Evolutionary conservation across 2,797 vertebrate species (phyloP).

Genomic region (Chrosomus eos): DNA sequence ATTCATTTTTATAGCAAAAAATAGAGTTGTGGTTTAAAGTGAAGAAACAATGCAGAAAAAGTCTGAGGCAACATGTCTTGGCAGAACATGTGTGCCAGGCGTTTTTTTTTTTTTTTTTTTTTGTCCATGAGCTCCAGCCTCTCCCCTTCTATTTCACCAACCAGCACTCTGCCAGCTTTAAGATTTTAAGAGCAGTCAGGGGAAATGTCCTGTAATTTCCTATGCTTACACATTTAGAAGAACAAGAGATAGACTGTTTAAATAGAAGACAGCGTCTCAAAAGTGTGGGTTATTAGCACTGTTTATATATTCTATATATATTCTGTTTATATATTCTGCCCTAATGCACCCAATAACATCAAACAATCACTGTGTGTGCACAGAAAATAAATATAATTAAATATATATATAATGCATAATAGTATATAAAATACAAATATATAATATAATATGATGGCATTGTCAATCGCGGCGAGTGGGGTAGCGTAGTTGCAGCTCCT

Average conservation of each 20-base stretch:
- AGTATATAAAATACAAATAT: too few relatives aligned
- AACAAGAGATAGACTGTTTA: not conserved
- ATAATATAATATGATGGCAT: too few relatives aligned
- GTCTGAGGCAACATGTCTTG: slow-evolving; percentile 33
- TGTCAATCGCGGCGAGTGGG: too few relatives aligned
- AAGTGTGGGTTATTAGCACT: not conserved
- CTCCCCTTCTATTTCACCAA: slow-evolving; percentile 20
- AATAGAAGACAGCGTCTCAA: not conserved
- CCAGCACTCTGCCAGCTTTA: slow-evolving; percentile 27
- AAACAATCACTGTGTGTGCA: not conserved
- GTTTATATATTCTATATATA: not conserved
- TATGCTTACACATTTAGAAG: not conserved
- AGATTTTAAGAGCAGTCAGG: slow-evolving; percentile 14
- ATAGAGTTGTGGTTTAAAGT: not conserved
- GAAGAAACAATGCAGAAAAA: not conserved
- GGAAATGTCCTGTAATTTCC: slow-evolving; percentile 38
- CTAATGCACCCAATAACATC: not conserved
- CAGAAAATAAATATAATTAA: not conserved
- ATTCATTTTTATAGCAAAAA: not conserved
- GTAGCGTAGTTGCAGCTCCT: too few relatives aligned
- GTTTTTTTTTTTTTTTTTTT: not conserved
- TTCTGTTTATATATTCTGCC: not conserved
- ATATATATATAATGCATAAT: not conserved
- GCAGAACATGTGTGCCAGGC: slow-evolving; percentile 17
- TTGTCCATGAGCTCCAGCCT: not conserved